Conservation (phyloP, 2,797 vertebrate species). For the Hypotaenidia okinawae region DNA sequence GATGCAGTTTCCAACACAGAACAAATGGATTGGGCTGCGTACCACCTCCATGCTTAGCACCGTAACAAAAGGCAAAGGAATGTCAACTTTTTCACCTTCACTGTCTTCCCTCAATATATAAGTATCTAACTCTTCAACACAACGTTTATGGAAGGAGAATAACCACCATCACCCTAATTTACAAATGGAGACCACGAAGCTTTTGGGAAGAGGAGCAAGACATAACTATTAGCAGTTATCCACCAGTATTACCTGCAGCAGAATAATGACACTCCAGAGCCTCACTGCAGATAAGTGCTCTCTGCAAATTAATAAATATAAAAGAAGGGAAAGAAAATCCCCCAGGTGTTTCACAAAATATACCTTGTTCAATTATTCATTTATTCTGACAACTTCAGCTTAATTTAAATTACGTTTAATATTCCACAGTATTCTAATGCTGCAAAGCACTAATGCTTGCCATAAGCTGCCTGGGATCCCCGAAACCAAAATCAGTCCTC, state of each 20-base stretch:
- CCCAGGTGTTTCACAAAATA: background rate
- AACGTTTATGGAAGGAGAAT: background rate
- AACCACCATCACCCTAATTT: background rate
- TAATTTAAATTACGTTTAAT: slow-evolving; percentile 35
- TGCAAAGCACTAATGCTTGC: background rate
- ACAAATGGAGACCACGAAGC: background rate
- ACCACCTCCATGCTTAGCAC: background rate
- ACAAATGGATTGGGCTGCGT: rapidly evolving
- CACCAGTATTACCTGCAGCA: background rate
- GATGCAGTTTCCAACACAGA: background rate
- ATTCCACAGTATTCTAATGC: background rate
- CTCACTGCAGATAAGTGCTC: background rate
- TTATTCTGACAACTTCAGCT: slow-evolving; percentile 15
- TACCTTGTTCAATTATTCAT: slow-evolving; percentile 19
- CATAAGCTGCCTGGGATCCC: background rate
- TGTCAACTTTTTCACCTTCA: background rate
- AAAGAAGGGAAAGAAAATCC: slow-evolving; percentile 24
- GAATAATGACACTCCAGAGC: background rate
- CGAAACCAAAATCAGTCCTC: background rate
- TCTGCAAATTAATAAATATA: background rate
- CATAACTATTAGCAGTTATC: background rate
- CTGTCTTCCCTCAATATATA: background rate
- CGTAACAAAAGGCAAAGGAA: background rate
- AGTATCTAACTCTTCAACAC: background rate
- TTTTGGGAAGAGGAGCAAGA: background rate